Conservation (phyloP, 2,113 vertebrate genomes). For the Cottus gobio region DNA sequence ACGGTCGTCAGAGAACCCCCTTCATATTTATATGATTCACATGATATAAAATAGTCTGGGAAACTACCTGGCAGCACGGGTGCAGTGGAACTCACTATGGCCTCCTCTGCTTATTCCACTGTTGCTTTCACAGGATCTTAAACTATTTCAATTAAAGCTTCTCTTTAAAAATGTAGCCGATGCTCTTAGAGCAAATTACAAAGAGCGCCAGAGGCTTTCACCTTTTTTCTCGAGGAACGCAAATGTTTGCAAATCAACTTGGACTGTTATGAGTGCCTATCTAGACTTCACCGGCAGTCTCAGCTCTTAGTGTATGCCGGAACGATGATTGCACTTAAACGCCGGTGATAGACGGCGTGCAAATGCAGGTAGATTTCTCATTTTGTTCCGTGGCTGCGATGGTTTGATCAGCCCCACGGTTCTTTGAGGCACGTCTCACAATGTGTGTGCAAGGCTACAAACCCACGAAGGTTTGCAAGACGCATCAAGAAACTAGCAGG, state of each 20-base stretch:
- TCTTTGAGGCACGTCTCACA: background rate
- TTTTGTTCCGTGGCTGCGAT: background rate
- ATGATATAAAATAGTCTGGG: background rate
- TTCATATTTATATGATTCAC: background rate
- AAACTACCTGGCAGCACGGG: background rate
- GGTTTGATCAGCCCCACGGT: background rate
- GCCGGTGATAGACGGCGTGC: background rate
- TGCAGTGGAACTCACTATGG: background rate
- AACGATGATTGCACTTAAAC: slow-evolving; percentile 20
- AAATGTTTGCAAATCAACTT: slow-evolving; percentile 30
- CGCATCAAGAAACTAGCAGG: background rate
- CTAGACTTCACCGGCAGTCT: slow-evolving; percentile 5
- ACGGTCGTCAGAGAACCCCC: background rate
- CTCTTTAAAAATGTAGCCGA: background rate
- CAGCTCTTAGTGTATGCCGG: background rate
- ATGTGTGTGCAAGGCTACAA: background rate
- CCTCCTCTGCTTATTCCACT: background rate
- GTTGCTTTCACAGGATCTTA: background rate
- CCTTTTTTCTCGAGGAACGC: background rate
- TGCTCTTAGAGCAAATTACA: background rate
- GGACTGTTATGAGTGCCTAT: background rate
- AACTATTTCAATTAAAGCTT: background rate
- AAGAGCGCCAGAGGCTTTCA: slow-evolving; percentile 11
- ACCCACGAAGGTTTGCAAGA: background rate
- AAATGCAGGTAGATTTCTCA: background rate